These are phyloP conservation scores for Eupristina koningsbergeri DNA, from an alignment of 1,140 invertebrate genomes.

Conservation along the genomic window DNA sequence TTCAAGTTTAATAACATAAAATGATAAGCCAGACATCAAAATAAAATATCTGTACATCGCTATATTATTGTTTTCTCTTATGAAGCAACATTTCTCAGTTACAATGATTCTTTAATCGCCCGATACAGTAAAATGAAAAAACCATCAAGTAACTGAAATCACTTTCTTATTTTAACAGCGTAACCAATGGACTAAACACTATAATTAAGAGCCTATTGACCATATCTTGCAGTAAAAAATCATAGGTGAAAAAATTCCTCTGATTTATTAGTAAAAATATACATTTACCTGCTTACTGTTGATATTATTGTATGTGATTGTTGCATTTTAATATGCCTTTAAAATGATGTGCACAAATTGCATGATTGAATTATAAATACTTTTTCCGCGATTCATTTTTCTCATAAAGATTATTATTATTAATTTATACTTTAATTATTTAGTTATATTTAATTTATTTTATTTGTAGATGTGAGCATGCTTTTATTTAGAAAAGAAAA, in stretches of 20 bases:
- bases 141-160: conserved; percentile 49
- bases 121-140: background rate
- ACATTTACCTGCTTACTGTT: conserved; percentile 49
- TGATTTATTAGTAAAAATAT: conserved; percentile 44
- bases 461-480: background rate
- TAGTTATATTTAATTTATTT: background rate
- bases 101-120: background rate
- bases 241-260: conserved; percentile 64
- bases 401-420: conserved; percentile 6
- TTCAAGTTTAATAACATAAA: too few relatives aligned
- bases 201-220: conserved; percentile 63
- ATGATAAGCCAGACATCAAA: too few relatives aligned
- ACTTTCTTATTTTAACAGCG: conserved; percentile 67
- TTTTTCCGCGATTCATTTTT: conserved; percentile 8
- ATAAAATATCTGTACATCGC: background rate
- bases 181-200: conserved; percentile 67
- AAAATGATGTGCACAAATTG: conserved; percentile 32
- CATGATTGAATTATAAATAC: conserved; percentile 33
- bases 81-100: background rate
- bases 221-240: conserved; percentile 63
- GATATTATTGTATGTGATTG: conserved; percentile 43
- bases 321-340: conserved; percentile 40
- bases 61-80: background rate
- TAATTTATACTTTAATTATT: conserved; percentile 11
- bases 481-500: background rate